Percentiles rank a stretch among this genome's conserved stretches.
Evolutionary conservation across 2,797 vertebrate species (phyloP).

Genomic region (Sphenodon punctatus): DNA sequence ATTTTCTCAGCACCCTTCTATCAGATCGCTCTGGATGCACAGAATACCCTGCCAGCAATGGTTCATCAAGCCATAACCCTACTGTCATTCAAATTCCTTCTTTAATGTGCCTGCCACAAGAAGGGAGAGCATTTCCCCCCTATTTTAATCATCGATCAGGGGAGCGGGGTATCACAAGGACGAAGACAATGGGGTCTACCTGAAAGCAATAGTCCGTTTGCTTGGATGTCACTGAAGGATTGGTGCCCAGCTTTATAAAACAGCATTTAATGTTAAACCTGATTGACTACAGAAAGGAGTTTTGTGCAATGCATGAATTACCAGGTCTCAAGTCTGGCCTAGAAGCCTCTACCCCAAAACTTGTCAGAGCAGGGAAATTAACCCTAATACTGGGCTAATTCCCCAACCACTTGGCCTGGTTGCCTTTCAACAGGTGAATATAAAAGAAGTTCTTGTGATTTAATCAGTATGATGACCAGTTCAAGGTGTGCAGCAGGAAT

Average conservation of each 20-base stretch:
- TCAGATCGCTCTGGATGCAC: not conserved
- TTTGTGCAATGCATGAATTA: no score
- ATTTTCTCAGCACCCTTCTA: not conserved
- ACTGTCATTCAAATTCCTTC: not conserved
- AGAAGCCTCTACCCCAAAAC: no score
- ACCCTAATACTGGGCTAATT: no score
- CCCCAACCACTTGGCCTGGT: no score
- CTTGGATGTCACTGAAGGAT: not conserved
- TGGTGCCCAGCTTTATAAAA: not conserved
- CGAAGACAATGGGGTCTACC: not conserved
- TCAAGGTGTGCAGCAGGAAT: no score
- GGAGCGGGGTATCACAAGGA: not conserved
- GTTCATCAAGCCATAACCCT: not conserved
- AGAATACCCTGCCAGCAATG: not conserved
- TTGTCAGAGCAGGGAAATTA: no score
- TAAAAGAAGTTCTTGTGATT: no score
- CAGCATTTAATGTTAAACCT: constrained; percentile 9
- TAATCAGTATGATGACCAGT: no score
- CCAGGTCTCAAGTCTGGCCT: no score
- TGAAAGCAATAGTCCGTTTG: not conserved
- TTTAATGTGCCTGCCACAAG: not conserved
- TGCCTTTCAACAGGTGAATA: no score
- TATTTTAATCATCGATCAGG: not conserved
- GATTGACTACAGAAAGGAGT: not conserved
- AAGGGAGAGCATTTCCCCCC: not conserved